phyloP scores from a whole-genome alignment of 2,113 vertebrate species.

The Poeciliopsis retropinna region DNA sequence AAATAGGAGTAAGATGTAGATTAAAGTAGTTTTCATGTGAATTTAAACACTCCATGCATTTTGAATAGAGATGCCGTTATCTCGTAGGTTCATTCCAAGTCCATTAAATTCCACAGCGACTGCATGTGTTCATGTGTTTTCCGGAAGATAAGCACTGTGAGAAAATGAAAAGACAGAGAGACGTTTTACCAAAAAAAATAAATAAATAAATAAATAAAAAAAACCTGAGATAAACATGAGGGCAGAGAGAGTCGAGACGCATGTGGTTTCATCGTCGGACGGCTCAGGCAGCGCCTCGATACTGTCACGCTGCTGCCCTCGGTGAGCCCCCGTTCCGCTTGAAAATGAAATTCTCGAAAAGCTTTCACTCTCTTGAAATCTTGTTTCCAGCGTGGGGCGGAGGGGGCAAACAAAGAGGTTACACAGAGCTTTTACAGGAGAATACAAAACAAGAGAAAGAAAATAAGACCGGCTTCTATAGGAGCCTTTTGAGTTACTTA shows the following conservation, averaged over 20 bases:
- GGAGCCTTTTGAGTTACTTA: background rate
- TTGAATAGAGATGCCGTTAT: conserved; percentile 5
- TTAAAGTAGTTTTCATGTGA: background rate
- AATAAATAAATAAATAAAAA: background rate
- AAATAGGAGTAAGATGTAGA: background rate
- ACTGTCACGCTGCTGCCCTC: conserved; percentile 54
- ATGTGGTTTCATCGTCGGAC: conserved; percentile 26
- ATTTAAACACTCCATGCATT: background rate
- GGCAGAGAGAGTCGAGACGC: conserved; percentile 36
- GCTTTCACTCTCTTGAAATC: conserved; percentile 48
- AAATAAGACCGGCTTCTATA: background rate
- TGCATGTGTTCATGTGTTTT: conserved; percentile 49
- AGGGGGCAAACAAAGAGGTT: conserved; percentile 37
- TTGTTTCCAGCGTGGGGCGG: conserved; percentile 41
- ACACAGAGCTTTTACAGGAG: conserved; percentile 25
- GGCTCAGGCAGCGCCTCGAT: conserved; percentile 1
- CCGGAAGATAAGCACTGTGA: conserved; percentile 54
- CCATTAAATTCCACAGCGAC: conserved; percentile 40
- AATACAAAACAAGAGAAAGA: background rate
- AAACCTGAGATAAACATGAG: conserved; percentile 37
- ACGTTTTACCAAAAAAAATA: conserved; percentile 7
- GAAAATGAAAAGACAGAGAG: conserved; percentile 50
- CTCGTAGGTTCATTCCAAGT: conserved; percentile 36
- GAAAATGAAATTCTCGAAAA: conserved; percentile 61
- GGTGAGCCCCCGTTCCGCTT: conserved; percentile 33